These are phyloP conservation scores for Amyelois transitella DNA, from an alignment of 1,140 invertebrate genomes.

Conservation along the genomic window DNA sequence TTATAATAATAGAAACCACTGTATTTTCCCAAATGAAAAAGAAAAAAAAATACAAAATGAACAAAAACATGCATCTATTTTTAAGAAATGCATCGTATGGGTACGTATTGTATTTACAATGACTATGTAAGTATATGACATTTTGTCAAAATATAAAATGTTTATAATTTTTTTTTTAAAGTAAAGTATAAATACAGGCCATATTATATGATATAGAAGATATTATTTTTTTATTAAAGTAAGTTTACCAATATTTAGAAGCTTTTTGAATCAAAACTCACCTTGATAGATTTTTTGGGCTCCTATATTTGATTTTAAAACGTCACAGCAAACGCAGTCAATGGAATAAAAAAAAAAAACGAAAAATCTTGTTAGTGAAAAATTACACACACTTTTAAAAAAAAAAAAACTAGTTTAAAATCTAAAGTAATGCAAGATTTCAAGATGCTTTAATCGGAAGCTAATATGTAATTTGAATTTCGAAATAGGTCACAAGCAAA, in stretches of 20 bases:
- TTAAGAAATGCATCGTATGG: background rate
- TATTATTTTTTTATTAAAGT: no score
- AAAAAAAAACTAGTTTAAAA: conserved; percentile 7
- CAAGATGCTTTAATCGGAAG: no score
- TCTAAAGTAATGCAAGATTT: background rate
- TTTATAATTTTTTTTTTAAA: no score
- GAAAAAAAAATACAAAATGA: background rate
- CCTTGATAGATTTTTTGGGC: conserved; percentile 66
- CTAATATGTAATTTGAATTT: no score
- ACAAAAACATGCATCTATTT: background rate
- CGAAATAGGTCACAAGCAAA: no score
- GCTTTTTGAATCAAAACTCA: conserved; percentile 28
- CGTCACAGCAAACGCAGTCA: conserved; percentile 36
- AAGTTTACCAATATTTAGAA: background rate
- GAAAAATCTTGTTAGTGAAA: conserved; percentile 20
- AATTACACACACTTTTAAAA: conserved; percentile 13
- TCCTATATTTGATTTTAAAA: conserved; percentile 43
- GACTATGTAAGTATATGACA: background rate
- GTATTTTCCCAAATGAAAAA: background rate
- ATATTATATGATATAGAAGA: no score
- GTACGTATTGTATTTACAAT: background rate
- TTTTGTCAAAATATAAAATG: background rate
- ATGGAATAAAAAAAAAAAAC: conserved; percentile 37
- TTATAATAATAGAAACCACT: no score
- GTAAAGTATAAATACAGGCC: no score